Percentiles rank a stretch among this genome's conserved stretches.
These are phyloP conservation scores for Emys orbicularis DNA, from an alignment of 2,797 vertebrate genomes.

Conservation along the genomic window DNA sequence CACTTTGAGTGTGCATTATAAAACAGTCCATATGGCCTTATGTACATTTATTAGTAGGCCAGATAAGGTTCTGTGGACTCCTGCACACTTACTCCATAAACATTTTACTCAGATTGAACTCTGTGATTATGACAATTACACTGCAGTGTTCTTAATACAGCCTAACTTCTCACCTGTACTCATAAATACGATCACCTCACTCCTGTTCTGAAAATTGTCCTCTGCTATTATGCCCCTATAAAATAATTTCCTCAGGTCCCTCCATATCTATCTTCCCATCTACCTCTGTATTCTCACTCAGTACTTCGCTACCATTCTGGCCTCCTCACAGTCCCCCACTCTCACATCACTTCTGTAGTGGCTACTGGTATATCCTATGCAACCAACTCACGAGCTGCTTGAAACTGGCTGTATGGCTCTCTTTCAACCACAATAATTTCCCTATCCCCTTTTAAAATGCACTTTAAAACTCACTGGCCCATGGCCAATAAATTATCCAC, in stretches of 20 bases:
- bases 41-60: neutral
- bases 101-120: too few relatives aligned
- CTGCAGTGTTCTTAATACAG: neutral
- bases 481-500: neutral
- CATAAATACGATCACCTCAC: neutral
- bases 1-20: neutral
- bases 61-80: neutral
- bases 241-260: neutral
- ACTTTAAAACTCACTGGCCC: neutral
- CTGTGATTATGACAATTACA: too few relatives aligned
- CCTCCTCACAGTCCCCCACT: neutral
- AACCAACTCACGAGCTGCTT: neutral
- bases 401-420: neutral
- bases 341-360: neutral
- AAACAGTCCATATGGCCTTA: neutral
- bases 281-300: neutral
- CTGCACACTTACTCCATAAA: too few relatives aligned
- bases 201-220: neutral
- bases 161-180: neutral
- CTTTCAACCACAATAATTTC: neutral
- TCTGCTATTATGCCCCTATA: neutral
- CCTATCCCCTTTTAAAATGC: neutral
- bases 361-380: neutral
- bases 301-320: neutral
- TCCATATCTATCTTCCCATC: neutral